These are phyloP conservation scores for Chunga burmeisteri DNA, from an alignment of 2,113 vertebrate species.

Conservation along the genomic window DNA sequence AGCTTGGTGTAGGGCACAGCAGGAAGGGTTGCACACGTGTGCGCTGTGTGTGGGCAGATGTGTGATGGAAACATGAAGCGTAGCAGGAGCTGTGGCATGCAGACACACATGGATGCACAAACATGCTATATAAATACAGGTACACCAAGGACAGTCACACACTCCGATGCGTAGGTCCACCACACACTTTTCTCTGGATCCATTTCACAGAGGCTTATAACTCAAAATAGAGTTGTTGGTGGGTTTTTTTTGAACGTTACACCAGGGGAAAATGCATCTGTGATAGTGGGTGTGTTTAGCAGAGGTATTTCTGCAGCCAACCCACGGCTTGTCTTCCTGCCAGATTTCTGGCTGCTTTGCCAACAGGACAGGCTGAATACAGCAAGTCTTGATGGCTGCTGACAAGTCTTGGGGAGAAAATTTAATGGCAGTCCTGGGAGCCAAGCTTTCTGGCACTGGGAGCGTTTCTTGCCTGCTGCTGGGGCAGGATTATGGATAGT, in stretches of 20 bases:
- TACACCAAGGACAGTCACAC: not conserved
- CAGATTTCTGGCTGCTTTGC: not conserved
- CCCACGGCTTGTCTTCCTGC: not conserved
- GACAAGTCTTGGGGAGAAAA: not conserved
- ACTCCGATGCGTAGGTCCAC: accelerated
- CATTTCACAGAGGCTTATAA: not conserved
- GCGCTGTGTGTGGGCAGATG: accelerated
- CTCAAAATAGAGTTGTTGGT: not conserved
- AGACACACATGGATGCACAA: not conserved
- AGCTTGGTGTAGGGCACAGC: not conserved
- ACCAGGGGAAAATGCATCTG: accelerated
- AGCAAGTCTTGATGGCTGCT: not conserved
- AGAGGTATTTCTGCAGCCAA: not conserved
- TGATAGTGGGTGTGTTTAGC: not conserved
- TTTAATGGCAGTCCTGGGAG: not conserved
- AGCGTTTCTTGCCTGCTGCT: not conserved
- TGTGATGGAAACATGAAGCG: accelerated
- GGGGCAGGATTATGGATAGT: not conserved
- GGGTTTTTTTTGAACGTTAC: not conserved
- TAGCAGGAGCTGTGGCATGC: not conserved
- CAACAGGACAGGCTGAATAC: not conserved
- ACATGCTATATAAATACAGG: not conserved
- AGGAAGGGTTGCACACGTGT: not conserved
- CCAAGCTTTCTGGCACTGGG: accelerated
- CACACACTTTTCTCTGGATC: not conserved